Evolutionary conservation across 2,797 vertebrate species (phyloP).

Genomic region (Craterocephalus amniculus): DNA sequence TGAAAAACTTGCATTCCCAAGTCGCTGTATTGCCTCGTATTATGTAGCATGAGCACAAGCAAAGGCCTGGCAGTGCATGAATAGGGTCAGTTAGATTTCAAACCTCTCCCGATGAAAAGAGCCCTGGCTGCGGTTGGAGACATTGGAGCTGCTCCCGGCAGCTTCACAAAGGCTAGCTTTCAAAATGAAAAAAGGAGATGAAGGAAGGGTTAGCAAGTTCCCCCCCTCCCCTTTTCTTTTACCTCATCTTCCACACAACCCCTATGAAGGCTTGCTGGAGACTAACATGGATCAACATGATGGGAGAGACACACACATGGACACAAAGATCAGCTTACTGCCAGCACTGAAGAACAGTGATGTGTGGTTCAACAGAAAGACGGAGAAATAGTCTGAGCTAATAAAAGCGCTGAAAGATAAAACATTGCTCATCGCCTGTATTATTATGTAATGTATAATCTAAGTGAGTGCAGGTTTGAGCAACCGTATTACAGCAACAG

Average conservation of each 20-base stretch:
- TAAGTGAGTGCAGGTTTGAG: conserved; percentile 8
- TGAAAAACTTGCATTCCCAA: conserved; percentile 77
- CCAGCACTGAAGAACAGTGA: conserved; percentile 32
- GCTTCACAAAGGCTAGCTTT: conserved; percentile 83
- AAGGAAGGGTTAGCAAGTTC: conserved; percentile 66
- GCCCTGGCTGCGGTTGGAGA: conserved; percentile 77
- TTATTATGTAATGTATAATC: not conserved
- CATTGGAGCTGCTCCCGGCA: conserved; percentile 78
- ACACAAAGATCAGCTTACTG: not conserved
- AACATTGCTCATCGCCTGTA: conserved; percentile 3
- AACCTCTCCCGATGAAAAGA: conserved; percentile 85
- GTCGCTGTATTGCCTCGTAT: conserved; percentile 69
- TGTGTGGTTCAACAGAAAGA: conserved; percentile 17
- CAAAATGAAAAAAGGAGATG: conserved; percentile 75
- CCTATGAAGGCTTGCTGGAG: conserved; percentile 48
- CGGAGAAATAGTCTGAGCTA: not conserved
- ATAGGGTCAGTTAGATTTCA: conserved; percentile 86
- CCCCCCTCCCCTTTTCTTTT: conserved; percentile 53
- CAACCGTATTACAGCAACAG: not conserved
- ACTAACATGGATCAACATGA: conserved; percentile 37
- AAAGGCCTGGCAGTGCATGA: conserved; percentile 82
- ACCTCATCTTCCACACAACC: conserved; percentile 74
- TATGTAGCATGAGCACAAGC: conserved; percentile 80
- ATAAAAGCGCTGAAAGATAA: conserved; percentile 1
- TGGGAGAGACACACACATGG: conserved; percentile 12